Evolutionary conservation across 2,888 invertebrate species (phyloP).

Genomic region (Xestia sexstrigata): DNA sequence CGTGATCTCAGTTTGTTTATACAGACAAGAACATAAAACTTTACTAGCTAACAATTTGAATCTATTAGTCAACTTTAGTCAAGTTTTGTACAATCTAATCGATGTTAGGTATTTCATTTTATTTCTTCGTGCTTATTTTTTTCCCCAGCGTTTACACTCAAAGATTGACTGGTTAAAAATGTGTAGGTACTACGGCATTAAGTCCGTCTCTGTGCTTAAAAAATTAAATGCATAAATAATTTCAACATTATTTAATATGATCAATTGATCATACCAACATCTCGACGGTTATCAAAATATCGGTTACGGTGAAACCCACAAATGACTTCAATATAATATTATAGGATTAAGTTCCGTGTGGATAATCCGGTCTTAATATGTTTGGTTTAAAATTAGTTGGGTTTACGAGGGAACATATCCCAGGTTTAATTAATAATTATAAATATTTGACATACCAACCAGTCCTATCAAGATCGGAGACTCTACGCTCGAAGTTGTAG

Average conservation of each 20-base stretch:
- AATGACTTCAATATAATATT: slow-evolving; percentile 1
- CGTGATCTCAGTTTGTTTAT: slow-evolving; percentile 27
- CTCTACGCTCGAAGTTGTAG: too few species aligned
- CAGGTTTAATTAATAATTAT: slow-evolving; percentile 2
- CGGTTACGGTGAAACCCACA: not conserved
- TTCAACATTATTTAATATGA: not conserved
- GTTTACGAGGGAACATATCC: not conserved
- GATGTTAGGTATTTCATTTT: not conserved
- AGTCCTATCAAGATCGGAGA: not conserved
- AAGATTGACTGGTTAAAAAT: not conserved
- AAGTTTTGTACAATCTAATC: slow-evolving; percentile 26
- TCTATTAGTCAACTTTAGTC: slow-evolving; percentile 39
- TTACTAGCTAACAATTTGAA: slow-evolving; percentile 58
- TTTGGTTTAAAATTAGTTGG: slow-evolving; percentile 22
- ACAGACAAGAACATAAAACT: slow-evolving; percentile 53
- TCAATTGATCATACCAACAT: not conserved
- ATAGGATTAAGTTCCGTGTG: slow-evolving; percentile 9
- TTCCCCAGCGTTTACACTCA: not conserved
- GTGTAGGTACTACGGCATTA: not conserved
- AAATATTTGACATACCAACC: not conserved
- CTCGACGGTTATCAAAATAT: not conserved
- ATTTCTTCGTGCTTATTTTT: not conserved
- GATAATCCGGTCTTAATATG: slow-evolving; percentile 20
- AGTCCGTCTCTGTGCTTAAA: not conserved
- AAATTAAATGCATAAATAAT: not conserved